A percentile compares a stretch with the other conserved stretches of the same genome.
Conservation (phyloP, 2,888 invertebrate species). For the Brenthis daphne region DNA sequence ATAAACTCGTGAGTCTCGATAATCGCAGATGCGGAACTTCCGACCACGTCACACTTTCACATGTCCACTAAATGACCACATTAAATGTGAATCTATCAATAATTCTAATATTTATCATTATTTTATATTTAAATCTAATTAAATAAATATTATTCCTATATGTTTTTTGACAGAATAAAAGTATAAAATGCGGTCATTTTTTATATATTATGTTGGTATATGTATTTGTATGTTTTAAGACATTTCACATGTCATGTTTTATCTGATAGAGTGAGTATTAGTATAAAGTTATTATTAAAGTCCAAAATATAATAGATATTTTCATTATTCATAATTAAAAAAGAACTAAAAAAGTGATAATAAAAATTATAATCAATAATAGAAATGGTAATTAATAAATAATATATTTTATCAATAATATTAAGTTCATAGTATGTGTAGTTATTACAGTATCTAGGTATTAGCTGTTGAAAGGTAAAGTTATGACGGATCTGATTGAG, state of each 20-base stretch:
- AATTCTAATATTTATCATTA: background rate
- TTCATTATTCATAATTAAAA: no score
- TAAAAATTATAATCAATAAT: background rate
- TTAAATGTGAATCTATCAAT: background rate
- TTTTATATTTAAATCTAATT: no score
- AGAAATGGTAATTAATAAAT: background rate
- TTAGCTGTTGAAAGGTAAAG: conserved; percentile 10
- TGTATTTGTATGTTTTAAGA: no score
- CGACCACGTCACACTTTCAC: conserved; percentile 34
- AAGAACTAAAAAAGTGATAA: background rate
- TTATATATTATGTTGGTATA: no score
- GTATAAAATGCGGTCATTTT: no score
- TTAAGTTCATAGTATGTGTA: conserved; percentile 8
- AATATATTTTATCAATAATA: background rate
- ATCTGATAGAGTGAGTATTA: no score
- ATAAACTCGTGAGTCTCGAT: conserved; percentile 27
- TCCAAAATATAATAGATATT: no score
- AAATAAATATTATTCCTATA: no score
- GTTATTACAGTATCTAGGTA: background rate
- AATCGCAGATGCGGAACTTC: conserved; percentile 29
- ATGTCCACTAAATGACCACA: conserved; percentile 10
- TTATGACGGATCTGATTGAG: conserved; percentile 21
- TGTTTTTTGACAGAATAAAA: no score
- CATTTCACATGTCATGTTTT: no score
- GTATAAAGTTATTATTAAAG: no score